These are phyloP conservation scores for Chiroxiphia lanceolata DNA, from an alignment of 2,797 vertebrate genomes.

Conservation along the genomic window DNA sequence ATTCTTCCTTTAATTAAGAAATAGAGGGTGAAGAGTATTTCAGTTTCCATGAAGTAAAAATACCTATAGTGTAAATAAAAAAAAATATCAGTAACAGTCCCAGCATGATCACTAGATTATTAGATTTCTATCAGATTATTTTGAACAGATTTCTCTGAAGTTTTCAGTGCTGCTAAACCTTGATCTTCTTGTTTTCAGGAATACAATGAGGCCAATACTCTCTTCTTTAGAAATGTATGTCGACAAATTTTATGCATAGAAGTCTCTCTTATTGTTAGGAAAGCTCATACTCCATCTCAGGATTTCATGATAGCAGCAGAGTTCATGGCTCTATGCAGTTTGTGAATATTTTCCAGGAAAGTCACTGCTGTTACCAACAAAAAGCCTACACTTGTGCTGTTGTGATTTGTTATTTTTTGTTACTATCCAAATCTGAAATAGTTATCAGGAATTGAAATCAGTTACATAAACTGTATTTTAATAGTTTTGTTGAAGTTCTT, in stretches of 20 bases:
- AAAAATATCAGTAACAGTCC: not conserved
- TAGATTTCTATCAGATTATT: not conserved
- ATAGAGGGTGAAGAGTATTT: not conserved
- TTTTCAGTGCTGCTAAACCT: not conserved
- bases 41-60: not conserved
- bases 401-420: not conserved
- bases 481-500: not conserved
- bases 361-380: not conserved
- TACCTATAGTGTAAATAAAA: not conserved
- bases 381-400: not conserved
- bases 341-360: not conserved
- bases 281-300: not conserved
- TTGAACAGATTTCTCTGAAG: not conserved
- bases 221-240: not conserved
- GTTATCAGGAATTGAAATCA: not conserved
- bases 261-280: not conserved
- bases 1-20: not conserved
- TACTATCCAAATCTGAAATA: not conserved
- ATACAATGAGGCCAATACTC: not conserved
- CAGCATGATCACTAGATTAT: not conserved
- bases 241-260: not conserved
- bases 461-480: not conserved
- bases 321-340: not conserved
- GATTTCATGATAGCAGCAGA: not conserved
- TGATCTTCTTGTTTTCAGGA: not conserved